phyloP scores from a whole-genome alignment of 2,797 vertebrate species.

The Meda fulgida region DNA sequence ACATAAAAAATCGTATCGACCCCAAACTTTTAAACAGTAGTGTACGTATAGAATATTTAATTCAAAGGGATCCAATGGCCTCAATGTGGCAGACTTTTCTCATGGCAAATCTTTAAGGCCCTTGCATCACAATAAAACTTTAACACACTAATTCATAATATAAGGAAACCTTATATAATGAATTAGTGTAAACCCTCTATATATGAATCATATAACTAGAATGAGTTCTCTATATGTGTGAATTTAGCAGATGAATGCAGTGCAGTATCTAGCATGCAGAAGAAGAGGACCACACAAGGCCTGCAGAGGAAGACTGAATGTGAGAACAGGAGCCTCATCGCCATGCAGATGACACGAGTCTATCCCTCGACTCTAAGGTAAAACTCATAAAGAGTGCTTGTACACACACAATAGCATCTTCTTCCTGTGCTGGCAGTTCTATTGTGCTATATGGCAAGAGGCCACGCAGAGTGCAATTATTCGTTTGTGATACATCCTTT shows the following conservation, averaged over 20 bases:
- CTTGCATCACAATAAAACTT: neutral
- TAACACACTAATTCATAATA: neutral
- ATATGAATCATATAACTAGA: neutral
- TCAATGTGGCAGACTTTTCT: neutral
- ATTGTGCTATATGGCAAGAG: constrained; percentile 82
- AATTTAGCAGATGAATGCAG: constrained; percentile 23
- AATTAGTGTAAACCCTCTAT: neutral
- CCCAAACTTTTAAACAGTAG: neutral
- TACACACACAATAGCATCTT: constrained; percentile 81
- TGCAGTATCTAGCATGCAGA: neutral
- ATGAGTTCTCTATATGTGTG: neutral
- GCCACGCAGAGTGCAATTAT: constrained; percentile 82
- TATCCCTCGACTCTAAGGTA: constrained; percentile 69
- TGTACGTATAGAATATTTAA: neutral
- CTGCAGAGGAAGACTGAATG: constrained; percentile 31
- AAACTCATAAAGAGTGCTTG: constrained; percentile 80
- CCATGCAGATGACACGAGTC: constrained; percentile 53
- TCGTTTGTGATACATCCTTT: constrained; percentile 84
- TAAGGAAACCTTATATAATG: neutral
- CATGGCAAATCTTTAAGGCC: neutral
- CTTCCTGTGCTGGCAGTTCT: constrained; percentile 80
- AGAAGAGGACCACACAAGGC: constrained; percentile 14
- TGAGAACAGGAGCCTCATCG: constrained; percentile 32
- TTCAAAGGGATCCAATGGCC: neutral
- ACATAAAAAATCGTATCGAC: neutral